Conservation (phyloP, 1,140 invertebrate genomes). For the Apis mellifera region Amel_HAv3.1 CM009944.2:6132001-6132500, state of each 20-base stretch:
- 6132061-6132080: neutral
- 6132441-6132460: neutral
- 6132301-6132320: too few relatives aligned
- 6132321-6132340: too few relatives aligned
- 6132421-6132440: too few relatives aligned
- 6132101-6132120: neutral
- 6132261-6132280: too few relatives aligned
- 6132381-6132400: neutral
- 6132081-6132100: neutral
- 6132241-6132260: too few relatives aligned
- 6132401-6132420: neutral
- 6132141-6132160: neutral
- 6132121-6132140: neutral
- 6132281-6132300: too few relatives aligned
- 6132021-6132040: neutral
- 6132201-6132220: too few relatives aligned
- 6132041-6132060: conserved; percentile 13
- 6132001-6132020: neutral
- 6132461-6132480: neutral
- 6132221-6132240: too few relatives aligned
- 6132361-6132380: too few relatives aligned
- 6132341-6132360: too few relatives aligned
- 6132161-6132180: too few relatives aligned
- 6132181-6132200: too few relatives aligned
- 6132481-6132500: neutral